Conservation (phyloP, 2,113 vertebrate species). For the Aphelocoma coerulescens region DNA sequence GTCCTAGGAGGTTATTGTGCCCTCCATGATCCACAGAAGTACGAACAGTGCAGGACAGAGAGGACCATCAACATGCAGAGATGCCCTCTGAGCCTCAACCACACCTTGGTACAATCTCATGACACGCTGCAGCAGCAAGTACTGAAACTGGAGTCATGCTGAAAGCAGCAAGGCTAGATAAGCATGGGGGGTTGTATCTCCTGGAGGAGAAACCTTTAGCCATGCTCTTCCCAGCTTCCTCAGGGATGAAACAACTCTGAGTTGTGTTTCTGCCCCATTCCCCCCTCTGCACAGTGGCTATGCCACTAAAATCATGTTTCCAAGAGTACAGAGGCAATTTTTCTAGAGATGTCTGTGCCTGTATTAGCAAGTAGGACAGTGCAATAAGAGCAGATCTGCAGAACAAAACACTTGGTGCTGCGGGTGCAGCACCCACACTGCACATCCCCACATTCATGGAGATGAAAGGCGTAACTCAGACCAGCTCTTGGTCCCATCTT, state of each 20-base stretch:
- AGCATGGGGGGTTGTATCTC: accelerated
- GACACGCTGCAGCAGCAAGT: not conserved
- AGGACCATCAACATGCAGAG: not conserved
- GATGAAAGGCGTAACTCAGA: not conserved
- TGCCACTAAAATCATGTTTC: not conserved
- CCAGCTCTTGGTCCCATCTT: not conserved
- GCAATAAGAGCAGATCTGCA: not conserved
- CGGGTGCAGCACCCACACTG: not conserved
- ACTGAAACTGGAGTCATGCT: not conserved
- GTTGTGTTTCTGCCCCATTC: not conserved
- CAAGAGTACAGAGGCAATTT: not conserved
- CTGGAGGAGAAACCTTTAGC: not conserved
- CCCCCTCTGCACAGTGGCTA: not conserved
- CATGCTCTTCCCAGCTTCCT: not conserved
- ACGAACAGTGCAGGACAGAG: not conserved
- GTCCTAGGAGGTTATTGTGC: not conserved
- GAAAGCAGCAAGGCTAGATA: not conserved
- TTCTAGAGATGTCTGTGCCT: not conserved
- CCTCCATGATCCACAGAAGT: not conserved
- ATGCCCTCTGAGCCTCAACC: not conserved
- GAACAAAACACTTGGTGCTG: not conserved
- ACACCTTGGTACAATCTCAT: not conserved
- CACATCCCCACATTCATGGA: not conserved
- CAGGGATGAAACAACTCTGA: not conserved
- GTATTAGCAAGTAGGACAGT: not conserved